These are phyloP conservation scores for Sinentomon sp. DNA, from an alignment of 2,888 invertebrate species.

Conservation along the genomic window DNA sequence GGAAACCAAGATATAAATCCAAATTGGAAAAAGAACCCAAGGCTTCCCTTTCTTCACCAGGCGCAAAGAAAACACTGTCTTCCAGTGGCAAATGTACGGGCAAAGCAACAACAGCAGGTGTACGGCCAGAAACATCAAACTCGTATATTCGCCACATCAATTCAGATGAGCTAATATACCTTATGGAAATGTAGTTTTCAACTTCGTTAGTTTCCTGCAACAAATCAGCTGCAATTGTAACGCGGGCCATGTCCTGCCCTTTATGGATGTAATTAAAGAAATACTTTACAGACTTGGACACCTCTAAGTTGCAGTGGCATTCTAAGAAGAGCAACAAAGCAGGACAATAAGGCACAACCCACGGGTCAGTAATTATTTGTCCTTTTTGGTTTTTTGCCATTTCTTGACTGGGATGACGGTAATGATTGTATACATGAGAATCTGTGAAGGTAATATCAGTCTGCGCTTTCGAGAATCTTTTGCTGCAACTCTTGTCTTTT, in stretches of 20 bases:
- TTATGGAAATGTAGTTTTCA: constrained; percentile 9
- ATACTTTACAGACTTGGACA: constrained; percentile 1
- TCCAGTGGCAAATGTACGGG: constrained; percentile 7
- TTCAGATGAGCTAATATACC: constrained; percentile 9
- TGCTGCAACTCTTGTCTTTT: constrained; percentile 5
- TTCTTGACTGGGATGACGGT: no score
- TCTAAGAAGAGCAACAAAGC: not conserved
- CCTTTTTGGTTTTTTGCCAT: no score
- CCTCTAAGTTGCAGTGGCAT: not conserved
- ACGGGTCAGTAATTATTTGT: not conserved
- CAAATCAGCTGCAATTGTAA: constrained; percentile 1
- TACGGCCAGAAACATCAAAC: constrained; percentile 5
- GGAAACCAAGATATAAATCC: not conserved
- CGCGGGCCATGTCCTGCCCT: no score
- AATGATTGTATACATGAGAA: constrained; percentile 8
- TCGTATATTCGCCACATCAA: constrained; percentile 8
- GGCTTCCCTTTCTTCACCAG: not conserved
- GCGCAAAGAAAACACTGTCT: not conserved
- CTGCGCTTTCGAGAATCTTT: constrained; percentile 8
- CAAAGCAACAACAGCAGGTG: constrained; percentile 8
- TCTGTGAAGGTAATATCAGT: constrained; percentile 7
- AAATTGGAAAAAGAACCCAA: not conserved
- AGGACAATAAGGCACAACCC: not conserved
- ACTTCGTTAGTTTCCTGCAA: constrained; percentile 6
- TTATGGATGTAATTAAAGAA: constrained; percentile 1